These are phyloP conservation scores for Drosophila suzukii DNA, from an alignment of 1,140 invertebrate genomes.

Conservation along the genomic window DNA sequence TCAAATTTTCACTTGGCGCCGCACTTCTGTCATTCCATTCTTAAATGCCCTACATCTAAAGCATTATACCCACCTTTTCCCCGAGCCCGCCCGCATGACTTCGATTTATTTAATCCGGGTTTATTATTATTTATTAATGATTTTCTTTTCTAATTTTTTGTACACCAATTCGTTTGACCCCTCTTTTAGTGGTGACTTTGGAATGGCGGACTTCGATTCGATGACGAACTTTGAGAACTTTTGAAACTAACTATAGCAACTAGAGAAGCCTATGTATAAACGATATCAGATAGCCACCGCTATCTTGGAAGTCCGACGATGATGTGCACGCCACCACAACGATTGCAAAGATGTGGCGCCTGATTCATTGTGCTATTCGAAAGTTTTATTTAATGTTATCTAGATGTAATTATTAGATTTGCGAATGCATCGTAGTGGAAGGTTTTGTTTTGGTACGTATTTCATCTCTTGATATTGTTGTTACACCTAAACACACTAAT, in stretches of 20 bases:
- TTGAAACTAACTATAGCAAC: slow-evolving; percentile 16
- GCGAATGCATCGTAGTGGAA: slow-evolving; percentile 67
- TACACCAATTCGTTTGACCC: slow-evolving; percentile 21
- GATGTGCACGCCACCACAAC: slow-evolving; percentile 38
- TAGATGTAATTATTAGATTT: slow-evolving; percentile 54
- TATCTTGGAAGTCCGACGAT: slow-evolving; percentile 47
- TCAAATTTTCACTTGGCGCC: background rate
- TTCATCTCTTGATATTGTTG: slow-evolving; percentile 19
- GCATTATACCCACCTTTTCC: background rate
- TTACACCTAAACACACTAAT: background rate
- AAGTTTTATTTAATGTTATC: slow-evolving; percentile 46
- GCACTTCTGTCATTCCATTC: slow-evolving; percentile 28
- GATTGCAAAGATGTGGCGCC: slow-evolving; percentile 37
- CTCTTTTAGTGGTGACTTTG: slow-evolving; percentile 74
- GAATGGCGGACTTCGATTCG: slow-evolving; percentile 75
- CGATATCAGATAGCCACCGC: slow-evolving; percentile 50
- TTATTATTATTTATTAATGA: slow-evolving; percentile 46
- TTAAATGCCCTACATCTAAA: background rate
- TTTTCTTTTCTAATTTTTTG: slow-evolving; percentile 50
- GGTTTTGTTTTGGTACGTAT: slow-evolving; percentile 77
- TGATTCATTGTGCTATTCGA: slow-evolving; percentile 44
- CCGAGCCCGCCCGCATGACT: slow-evolving; percentile 7
- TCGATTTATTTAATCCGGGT: slow-evolving; percentile 1
- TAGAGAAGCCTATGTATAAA: slow-evolving; percentile 42
- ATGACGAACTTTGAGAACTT: slow-evolving; percentile 68